A percentile compares a stretch with the other conserved stretches of the same genome.
Evolutionary conservation across 2,113 vertebrate genomes (phyloP).

Genomic region (Microcebus jonahi): DNA sequence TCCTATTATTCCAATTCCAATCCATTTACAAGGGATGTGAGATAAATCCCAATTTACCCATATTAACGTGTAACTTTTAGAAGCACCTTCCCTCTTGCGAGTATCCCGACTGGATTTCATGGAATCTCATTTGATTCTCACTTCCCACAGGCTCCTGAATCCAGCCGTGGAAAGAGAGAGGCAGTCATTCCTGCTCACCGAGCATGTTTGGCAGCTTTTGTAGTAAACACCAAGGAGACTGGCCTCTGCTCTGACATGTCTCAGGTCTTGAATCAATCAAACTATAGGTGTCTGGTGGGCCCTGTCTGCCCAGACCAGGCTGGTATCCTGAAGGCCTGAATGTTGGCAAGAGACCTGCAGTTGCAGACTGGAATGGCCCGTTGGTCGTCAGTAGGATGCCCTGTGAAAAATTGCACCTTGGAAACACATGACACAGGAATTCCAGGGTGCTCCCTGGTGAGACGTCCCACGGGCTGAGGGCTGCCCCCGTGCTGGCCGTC

Average conservation of each 20-base stretch:
- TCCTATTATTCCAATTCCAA: background rate
- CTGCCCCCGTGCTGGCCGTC: background rate
- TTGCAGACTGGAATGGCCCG: background rate
- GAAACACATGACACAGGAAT: background rate
- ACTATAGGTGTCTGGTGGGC: background rate
- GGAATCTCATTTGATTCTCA: constrained; percentile 14
- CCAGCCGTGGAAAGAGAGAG: background rate
- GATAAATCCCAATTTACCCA: constrained; percentile 12
- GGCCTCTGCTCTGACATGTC: constrained; percentile 52
- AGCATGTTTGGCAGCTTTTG: constrained; percentile 48
- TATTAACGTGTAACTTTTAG: constrained; percentile 46
- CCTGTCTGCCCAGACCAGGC: background rate
- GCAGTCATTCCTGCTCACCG: background rate
- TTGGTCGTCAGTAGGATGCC: background rate
- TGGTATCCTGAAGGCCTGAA: background rate
- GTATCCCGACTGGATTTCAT: constrained; percentile 33
- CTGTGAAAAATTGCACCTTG: background rate
- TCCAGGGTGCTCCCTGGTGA: background rate
- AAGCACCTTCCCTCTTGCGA: background rate
- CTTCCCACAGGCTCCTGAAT: constrained; percentile 64
- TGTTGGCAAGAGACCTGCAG: background rate
- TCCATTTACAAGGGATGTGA: background rate
- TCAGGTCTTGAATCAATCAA: background rate
- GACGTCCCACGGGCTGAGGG: background rate
- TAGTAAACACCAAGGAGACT: constrained; percentile 4